Base-by-base conservation (phyloP, 2,797 vertebrate species). In the Phyllotis vaccarum region DNA sequence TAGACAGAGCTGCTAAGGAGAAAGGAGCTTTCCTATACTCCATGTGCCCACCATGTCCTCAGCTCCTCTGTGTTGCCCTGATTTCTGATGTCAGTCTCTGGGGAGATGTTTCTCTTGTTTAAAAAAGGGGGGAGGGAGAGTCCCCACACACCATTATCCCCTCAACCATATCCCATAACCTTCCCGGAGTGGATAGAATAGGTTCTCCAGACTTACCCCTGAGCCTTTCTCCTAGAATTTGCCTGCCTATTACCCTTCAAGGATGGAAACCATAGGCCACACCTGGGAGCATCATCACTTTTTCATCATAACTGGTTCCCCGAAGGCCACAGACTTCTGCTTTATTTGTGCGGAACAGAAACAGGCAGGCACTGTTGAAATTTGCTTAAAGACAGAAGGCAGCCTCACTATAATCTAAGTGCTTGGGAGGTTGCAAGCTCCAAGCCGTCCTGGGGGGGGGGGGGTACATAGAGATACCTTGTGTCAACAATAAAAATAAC, bases 291-390 rank as follows among this genome's bases (percentile, higher is more conserved):
- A 60, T 49, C 2, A 1, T 9, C 43, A 1, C 14, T 49, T 60
- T 60, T 52, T 94, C 43, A 22, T 78, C 54, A 87, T 52, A 29
- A 40, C 16, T 87, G 40, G 24, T 66, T 85, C 76, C 68, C 19
- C 2, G 31, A 56, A 94, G 64, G n/a, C 34, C 40, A 60, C 40
- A 19, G 40, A 46, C 76, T 68, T 81, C 89, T 70, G 34, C 58
- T 91, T 92, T 74, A 60, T n/a, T 80, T 93, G 64, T 91, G 68
- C 68, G 75, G 56, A 76, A 85, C 58, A 2, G 37, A 95, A 86
- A 92, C 31, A 27, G 7, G 40, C 79, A 91, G 89, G 70, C 17
- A 37, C 64, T 95, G 87, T 56, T 27, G 22, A 79, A 88, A 72
- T 80, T 24, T 56, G 72, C 66, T 88, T 85, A 43, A 58, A 75